Conservation (phyloP, 2,888 invertebrate genomes). For the Magallana nippona region DNA sequence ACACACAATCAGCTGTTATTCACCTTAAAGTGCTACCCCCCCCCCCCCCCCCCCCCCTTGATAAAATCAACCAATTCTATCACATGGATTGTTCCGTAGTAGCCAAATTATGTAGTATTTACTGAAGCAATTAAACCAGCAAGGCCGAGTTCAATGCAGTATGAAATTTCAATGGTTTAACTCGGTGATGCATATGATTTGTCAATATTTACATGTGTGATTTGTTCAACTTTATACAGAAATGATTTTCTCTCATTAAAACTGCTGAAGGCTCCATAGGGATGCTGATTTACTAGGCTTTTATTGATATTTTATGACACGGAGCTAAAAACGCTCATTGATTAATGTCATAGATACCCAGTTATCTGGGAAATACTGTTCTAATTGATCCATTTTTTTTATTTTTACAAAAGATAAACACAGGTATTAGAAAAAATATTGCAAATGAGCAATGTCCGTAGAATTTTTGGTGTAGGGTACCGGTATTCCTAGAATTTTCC, state of each 20-base stretch:
- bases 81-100: not conserved
- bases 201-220: slow-evolving; percentile 29
- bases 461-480: no score
- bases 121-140: slow-evolving; percentile 27
- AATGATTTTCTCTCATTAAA: not conserved
- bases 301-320: not conserved
- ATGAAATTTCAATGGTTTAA: slow-evolving; percentile 15
- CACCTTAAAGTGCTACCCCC: not conserved
- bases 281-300: not conserved
- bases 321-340: not conserved
- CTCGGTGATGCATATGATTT: slow-evolving; percentile 8
- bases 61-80: not conserved
- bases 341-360: not conserved
- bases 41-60: no score
- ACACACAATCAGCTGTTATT: not conserved
- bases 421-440: no score
- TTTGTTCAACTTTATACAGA: slow-evolving; percentile 1
- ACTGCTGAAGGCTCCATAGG: not conserved
- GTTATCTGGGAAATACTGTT: not conserved
- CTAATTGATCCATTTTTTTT: no score
- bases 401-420: no score
- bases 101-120: slow-evolving; percentile 16
- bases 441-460: no score
- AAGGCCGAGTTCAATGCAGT: not conserved
- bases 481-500: no score